These are phyloP conservation scores for Huso huso DNA, from an alignment of 2,797 vertebrate genomes.

Conservation along the genomic window DNA sequence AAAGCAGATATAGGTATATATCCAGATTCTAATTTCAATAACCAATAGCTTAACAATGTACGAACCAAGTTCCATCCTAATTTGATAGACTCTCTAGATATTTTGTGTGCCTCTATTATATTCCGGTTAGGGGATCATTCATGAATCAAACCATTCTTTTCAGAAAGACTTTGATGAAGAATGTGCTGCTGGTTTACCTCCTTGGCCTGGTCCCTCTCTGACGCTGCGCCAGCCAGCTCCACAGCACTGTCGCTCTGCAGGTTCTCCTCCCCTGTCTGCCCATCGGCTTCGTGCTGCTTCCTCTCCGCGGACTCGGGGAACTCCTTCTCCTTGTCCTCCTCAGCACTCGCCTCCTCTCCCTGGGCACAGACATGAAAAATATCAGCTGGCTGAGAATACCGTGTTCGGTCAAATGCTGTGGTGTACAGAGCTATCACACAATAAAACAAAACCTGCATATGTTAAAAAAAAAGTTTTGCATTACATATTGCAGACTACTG, in stretches of 20 bases:
- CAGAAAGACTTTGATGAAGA: too few relatives aligned
- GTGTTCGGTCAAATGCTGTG: too few relatives aligned
- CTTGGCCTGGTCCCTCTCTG: conserved; percentile 79
- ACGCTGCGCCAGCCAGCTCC: conserved; percentile 80
- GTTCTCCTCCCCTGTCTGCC: conserved; percentile 78
- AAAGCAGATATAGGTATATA: too few relatives aligned
- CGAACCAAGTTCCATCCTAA: too few relatives aligned
- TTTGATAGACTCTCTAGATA: too few relatives aligned
- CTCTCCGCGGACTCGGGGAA: conserved; percentile 62
- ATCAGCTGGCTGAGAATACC: too few relatives aligned
- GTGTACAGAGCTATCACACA: not conserved
- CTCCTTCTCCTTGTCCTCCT: conserved; percentile 51
- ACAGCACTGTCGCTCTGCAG: conserved; percentile 80
- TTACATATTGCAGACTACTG: not conserved
- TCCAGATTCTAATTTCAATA: too few relatives aligned
- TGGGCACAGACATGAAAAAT: too few relatives aligned
- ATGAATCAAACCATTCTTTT: too few relatives aligned
- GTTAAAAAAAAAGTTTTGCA: not conserved
- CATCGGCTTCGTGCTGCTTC: conserved; percentile 69
- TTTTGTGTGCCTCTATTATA: too few relatives aligned
- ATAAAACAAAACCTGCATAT: not conserved
- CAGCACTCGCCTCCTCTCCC: conserved; percentile 54
- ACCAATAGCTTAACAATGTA: too few relatives aligned
- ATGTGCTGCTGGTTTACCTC: conserved; percentile 61
- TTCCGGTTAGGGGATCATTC: too few relatives aligned